Evolutionary conservation across 2,797 vertebrate genomes (phyloP), one percentile per base, ranked within the genome.

Genomic region (Poeciliopsis infans): DNA sequence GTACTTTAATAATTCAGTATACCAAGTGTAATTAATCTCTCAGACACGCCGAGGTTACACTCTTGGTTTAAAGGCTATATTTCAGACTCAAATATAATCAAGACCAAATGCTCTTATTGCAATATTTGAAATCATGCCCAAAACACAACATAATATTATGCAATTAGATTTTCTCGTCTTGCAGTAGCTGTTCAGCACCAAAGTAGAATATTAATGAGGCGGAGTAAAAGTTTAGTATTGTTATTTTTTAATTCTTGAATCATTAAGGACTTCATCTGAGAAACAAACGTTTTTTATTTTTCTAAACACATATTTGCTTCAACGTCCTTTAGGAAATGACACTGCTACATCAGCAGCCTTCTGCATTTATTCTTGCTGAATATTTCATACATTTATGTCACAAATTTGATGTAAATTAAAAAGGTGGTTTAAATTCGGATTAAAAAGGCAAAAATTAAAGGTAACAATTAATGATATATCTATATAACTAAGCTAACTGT

Each of bases 1-100:
- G 41, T 51, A 39, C 33, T 74, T 74, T 16, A 77, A 71, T 77
- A 77, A 71, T 77, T 69, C 49, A 77, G 39, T 46, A 46, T 28
- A 70, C 41, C 8, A 41, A 33, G 28, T 39, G 39, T 46, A 72
- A 77, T 55, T 72, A 53, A 36, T 53, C 20, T 23, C 31, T 46
- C 61, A 33, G 33, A n/a, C 15, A 18, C 76, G 53, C 57, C 55
- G 41, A 43, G 18, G 8, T 68, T 41, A 69, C 25, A 11, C 41
- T 45, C 10, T 11, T 55, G n/a, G 20, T 31, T 70, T 53, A 23
- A 78, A 76, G 80, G 72, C 61, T 36, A 55, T 16, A 72, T 78
- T 72, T 72, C 51, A 61, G 49, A 41, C 53, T 43, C 20, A 7
- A 66, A 53, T 41, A 41, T 41, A 43, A 57, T 76, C 11, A 36